Base-by-base conservation (phyloP, 2,797 vertebrate species). In the Chelmon rostratus region DNA sequence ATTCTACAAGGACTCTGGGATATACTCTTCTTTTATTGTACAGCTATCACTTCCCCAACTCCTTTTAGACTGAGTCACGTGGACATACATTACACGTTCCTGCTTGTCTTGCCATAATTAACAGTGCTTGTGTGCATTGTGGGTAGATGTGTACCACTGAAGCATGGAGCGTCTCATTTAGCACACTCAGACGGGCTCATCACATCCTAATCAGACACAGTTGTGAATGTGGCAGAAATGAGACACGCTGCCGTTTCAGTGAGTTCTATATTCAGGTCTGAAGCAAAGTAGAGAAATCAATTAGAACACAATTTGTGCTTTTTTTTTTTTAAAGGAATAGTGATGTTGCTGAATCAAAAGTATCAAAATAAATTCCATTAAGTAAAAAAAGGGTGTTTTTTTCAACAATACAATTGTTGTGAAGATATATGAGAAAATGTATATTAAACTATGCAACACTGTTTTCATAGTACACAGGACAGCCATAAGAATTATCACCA, bases 151-250 rank as follows among this genome's bases (percentile, higher is more conserved):
- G 59, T 38, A n/a, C 0, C 1, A 47, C 62, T 49, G 47, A 78
- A 28, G 37, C 40, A 54, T 31, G 38, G 57, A 63, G 72, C 46
- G 10, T 82, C 58, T 78, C 58, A 82, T 70, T 83, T 50, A 53
- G 54, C 46, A 11, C 71, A 59, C 40, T 78, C 62, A 71, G 63
- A 69, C 65, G 42, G 16, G 16, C 68, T 82, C 25, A 76, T 85
- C 62, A 67, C 3, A 13, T 78, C 72, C 50, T 64, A 85, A 86
- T 86, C 82, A 87, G 78, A 72, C 47, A 68, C 8, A 80, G 75
- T 79, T 87, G 81, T 78, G 57, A 82, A 72, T 50, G 62, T 33
- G 40, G 63, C 42, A 65, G 23, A 68, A 64, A 57, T 0, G 1
- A 62, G 61, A 63, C 31, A 23, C 6, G 3, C 38, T 33, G 66